Base-by-base conservation (phyloP, 2,888 invertebrate species). In the Drosophila vallismaia region DNA sequence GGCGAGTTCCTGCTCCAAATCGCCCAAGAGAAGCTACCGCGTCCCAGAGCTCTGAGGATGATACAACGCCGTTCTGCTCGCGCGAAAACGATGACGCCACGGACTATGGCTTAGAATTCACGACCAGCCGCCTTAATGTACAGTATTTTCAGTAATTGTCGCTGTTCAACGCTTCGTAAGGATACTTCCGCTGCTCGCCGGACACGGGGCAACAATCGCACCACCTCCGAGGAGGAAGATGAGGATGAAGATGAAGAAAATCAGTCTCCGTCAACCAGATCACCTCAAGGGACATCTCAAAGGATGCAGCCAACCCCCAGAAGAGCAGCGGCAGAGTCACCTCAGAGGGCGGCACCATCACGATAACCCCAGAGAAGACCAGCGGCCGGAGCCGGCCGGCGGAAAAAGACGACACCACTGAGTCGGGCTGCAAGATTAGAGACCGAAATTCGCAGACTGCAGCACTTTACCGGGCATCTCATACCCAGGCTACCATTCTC, bases 401-500 rank as follows among this genome's bases (percentile, higher is more conserved):
- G 83, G 1, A 86, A 83, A 10, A 56, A 57, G 57, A 7, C 0
- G 0, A 46, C 4, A 3, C 75, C 87, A 12, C 3, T 52, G 1
- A 51, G 24, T 51, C 55, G 70, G 2, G 1, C 29, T 0, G 1
- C 0, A 0, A 62, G 26, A 28, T 2, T 77, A 24, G 0, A 59
- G 0, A 58, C 33, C 0, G 74, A 83, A 24, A 83, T 88, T 7
- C 6, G 1, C 3, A 9, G 26, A 0, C 67, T 90, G 5, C 89
- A 84, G 52, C 3, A 6, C 0, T 9, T 49, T 0, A 58, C 73
- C 1, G n/a, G 58, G 1, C 51, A 63, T 14, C 14, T 93, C 0
- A 91, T 93, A 76, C 92, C 93, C 1, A 92, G 89, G 55, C 45
- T 89, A 4, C 80, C 92, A 0, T 93, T 93, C 75, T 76, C 89